A percentile compares a stretch with the other conserved stretches of the same genome.
These are phyloP conservation scores for Auanema freiburgensis DNA, from an alignment of 2,888 invertebrate species.

Conservation along the genomic window DNA sequence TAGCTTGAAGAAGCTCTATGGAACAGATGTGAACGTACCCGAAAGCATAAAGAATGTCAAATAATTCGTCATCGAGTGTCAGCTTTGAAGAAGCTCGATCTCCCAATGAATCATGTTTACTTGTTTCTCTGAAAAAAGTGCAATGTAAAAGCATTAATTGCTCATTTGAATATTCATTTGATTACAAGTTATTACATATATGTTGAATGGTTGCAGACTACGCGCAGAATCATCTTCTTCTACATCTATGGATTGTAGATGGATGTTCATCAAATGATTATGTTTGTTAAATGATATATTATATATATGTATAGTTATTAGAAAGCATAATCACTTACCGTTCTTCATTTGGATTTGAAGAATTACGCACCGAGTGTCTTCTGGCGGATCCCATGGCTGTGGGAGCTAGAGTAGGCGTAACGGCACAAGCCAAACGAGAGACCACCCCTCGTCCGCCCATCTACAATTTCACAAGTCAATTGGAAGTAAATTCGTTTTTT, in stretches of 20 bases:
- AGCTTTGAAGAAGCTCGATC: constrained; percentile 54
- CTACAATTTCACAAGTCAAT: neutral
- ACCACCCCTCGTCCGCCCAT: constrained; percentile 30
- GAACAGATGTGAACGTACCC: constrained; percentile 37
- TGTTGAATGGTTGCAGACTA: too few species aligned
- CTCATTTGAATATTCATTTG: neutral
- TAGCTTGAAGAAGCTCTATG: too few species aligned
- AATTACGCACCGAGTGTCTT: constrained; percentile 10
- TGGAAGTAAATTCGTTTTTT: neutral
- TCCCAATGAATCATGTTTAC: constrained; percentile 38
- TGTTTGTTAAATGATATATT: too few species aligned
- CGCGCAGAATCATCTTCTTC: too few species aligned
- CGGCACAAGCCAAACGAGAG: constrained; percentile 35
- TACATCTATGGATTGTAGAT: too few species aligned
- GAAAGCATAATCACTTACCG: too few species aligned
- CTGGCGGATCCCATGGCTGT: constrained; percentile 24
- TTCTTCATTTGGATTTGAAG: too few species aligned
- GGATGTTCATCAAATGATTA: too few species aligned
- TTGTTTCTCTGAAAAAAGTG: constrained; percentile 20
- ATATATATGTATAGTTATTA: too few species aligned
- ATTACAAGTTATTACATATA: neutral
- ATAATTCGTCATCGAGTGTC: constrained; percentile 61
- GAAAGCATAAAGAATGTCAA: constrained; percentile 59
- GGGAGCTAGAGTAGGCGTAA: constrained; percentile 40
- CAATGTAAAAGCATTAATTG: constrained; percentile 1